Evolutionary conservation across 2,888 invertebrate genomes (phyloP).

Genomic region (Cybosia mesomella): DNA sequence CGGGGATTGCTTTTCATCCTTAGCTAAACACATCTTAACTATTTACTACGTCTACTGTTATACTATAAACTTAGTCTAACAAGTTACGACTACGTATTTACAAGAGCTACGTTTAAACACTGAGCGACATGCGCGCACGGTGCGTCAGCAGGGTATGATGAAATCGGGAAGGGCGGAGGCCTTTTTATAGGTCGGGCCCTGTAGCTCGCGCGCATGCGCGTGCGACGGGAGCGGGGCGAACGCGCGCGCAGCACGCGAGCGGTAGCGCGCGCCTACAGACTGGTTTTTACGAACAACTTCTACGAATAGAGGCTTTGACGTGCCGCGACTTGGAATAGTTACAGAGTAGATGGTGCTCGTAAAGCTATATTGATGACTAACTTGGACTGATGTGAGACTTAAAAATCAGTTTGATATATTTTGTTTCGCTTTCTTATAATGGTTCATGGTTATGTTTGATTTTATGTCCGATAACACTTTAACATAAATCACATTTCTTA

Average conservation of each 20-base stretch:
- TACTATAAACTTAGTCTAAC: slow-evolving; percentile 71
- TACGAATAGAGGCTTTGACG: slow-evolving; percentile 83
- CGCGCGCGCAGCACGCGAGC: slow-evolving; percentile 80
- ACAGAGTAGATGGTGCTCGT: slow-evolving; percentile 63
- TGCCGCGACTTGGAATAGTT: slow-evolving; percentile 73
- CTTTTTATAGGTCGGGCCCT: slow-evolving; percentile 73
- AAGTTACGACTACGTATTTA: slow-evolving; percentile 81
- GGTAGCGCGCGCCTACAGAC: slow-evolving; percentile 80
- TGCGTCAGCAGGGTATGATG: slow-evolving; percentile 81
- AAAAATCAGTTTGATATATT: slow-evolving; percentile 43
- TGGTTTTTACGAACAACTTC: slow-evolving; percentile 80
- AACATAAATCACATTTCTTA: slow-evolving; percentile 35
- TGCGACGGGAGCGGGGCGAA: slow-evolving; percentile 64
- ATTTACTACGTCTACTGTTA: slow-evolving; percentile 60
- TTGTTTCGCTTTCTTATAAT: slow-evolving; percentile 37
- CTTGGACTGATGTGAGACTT: slow-evolving; percentile 46
- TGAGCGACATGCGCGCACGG: slow-evolving; percentile 75
- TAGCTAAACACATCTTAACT: slow-evolving; percentile 84
- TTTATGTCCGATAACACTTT: slow-evolving; percentile 30
- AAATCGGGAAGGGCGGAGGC: slow-evolving; percentile 79
- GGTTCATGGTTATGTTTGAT: slow-evolving; percentile 38
- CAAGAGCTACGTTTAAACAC: slow-evolving; percentile 63
- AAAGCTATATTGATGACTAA: slow-evolving; percentile 70
- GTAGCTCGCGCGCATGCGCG: slow-evolving; percentile 59
- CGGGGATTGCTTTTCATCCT: slow-evolving; percentile 79